Conservation (phyloP, 2,113 vertebrate species). For the Gulo gulo region DNA sequence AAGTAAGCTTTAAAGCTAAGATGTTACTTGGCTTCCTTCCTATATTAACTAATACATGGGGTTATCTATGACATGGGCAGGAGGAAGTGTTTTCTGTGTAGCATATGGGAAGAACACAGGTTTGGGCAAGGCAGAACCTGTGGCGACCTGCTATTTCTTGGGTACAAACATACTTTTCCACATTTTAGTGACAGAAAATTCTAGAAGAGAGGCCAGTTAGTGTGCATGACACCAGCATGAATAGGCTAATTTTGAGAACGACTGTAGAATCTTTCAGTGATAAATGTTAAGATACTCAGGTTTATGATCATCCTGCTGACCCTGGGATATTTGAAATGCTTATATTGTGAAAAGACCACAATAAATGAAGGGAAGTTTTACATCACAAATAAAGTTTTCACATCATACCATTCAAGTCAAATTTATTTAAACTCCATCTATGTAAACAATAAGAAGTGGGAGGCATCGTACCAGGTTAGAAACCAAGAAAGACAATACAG, state of each 20-base stretch:
- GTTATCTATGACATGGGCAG: background rate
- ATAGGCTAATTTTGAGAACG: background rate
- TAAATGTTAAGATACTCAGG: background rate
- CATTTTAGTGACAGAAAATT: slow-evolving; percentile 4
- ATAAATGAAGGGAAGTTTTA: slow-evolving; percentile 5
- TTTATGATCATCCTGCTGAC: background rate
- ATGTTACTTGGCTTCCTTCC: background rate
- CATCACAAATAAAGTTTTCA: background rate
- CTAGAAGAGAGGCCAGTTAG: background rate
- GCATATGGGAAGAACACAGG: background rate
- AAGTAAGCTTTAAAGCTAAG: slow-evolving; percentile 8
- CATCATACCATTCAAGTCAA: background rate
- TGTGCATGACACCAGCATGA: background rate
- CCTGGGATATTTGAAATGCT: background rate
- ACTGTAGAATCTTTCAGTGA: background rate
- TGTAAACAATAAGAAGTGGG: background rate
- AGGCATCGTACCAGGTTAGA: background rate
- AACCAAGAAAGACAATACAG: background rate
- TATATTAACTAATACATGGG: background rate
- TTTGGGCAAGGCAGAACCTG: background rate
- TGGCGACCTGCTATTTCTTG: background rate
- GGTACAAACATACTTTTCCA: background rate
- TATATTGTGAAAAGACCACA: background rate
- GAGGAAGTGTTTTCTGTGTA: background rate
- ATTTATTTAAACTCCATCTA: background rate